Conservation (phyloP, 2,797 vertebrate genomes). For the Sorex maritimensis region DNA sequence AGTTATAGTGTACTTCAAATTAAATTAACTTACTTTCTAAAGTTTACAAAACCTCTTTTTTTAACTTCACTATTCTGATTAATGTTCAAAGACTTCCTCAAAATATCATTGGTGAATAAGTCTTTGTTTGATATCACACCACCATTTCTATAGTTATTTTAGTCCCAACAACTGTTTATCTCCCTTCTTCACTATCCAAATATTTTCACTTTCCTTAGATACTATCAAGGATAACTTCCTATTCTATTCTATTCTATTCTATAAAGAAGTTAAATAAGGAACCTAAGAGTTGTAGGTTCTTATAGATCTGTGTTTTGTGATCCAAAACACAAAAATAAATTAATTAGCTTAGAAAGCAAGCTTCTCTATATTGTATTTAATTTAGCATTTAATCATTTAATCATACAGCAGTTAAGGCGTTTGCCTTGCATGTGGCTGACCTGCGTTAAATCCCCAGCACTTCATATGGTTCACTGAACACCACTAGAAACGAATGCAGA, state of each 20-base stretch:
- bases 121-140: not conserved
- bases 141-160: not conserved
- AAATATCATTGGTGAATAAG: not conserved
- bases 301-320: no score
- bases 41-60: not conserved
- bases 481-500: no score
- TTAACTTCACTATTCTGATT: not conserved
- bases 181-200: not conserved
- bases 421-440: no score
- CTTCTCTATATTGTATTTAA: not conserved
- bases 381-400: not conserved
- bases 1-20: slow-evolving; percentile 13
- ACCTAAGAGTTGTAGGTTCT: no score
- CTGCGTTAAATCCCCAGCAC: no score
- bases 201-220: not conserved
- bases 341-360: no score
- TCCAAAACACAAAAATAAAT: no score
- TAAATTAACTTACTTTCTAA: not conserved
- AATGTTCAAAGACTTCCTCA: slow-evolving; percentile 14
- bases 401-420: no score
- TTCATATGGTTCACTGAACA: no score
- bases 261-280: not conserved
- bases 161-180: not conserved
- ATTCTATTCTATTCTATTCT: not conserved
- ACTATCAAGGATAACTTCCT: no score